These are phyloP conservation scores for Chondrilla cf. caribensis DNA, from an alignment of 37 sponge, comb jelly and placozoan species.

Conservation along the genomic window DNA sequence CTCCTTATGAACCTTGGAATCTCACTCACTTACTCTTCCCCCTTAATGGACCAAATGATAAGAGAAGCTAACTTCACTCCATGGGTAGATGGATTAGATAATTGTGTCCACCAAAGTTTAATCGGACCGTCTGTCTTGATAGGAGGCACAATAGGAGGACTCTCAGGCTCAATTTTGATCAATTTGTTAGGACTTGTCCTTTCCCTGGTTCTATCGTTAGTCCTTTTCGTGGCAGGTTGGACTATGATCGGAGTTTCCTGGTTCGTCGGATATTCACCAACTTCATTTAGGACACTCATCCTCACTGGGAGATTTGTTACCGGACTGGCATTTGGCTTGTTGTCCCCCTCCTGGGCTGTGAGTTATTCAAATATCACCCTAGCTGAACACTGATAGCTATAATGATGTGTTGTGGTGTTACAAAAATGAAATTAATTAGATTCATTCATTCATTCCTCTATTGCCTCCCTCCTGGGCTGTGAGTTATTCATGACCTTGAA, in stretches of 20 bases:
- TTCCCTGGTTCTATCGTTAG: conserved; percentile 32
- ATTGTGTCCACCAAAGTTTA: background rate
- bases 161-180: background rate
- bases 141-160: conserved; percentile 59
- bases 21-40: background rate
- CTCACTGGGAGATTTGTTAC: conserved; percentile 53
- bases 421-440: no score
- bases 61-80: background rate
- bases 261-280: background rate
- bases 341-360: conserved; percentile 46
- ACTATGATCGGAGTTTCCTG: conserved; percentile 18
- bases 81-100: background rate
- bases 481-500: no score
- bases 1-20: background rate
- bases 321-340: conserved; percentile 62
- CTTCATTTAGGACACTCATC: conserved; percentile 20
- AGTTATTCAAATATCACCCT: no score
- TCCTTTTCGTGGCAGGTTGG: conserved; percentile 53
- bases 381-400: no score
- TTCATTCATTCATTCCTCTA: no score
- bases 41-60: background rate
- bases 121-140: conserved; percentile 27
- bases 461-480: conserved; percentile 45
- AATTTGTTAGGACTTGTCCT: conserved; percentile 27
- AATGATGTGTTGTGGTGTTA: no score